These are phyloP conservation scores for Spatulosminthurus flaviceps DNA, from an alignment of 2,888 invertebrate species.

Conservation along the genomic window DNA sequence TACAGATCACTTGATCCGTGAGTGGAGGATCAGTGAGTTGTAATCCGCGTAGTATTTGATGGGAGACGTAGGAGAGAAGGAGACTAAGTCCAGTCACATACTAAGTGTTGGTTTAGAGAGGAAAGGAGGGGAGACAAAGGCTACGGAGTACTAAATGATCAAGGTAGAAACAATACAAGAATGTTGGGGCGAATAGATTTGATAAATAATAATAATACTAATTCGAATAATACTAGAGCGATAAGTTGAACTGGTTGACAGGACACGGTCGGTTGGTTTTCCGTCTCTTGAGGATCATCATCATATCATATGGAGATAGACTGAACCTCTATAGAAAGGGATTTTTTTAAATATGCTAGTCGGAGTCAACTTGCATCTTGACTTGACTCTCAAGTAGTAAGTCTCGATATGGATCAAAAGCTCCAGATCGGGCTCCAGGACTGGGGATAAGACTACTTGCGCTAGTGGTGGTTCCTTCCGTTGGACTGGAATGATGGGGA, in stretches of 20 bases:
- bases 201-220: conserved; percentile 19
- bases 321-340: neutral
- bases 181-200: conserved; percentile 26
- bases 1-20: conserved; percentile 27
- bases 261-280: conserved; percentile 10
- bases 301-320: no score
- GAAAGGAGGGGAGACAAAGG: neutral
- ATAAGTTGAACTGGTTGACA: conserved; percentile 29
- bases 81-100: neutral
- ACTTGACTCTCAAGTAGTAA: conserved; percentile 53
- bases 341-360: conserved; percentile 45
- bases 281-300: neutral
- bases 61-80: neutral
- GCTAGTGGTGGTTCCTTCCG: conserved; percentile 42
- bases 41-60: neutral
- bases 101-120: neutral
- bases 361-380: conserved; percentile 54
- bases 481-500: conserved; percentile 37
- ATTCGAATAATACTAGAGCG: conserved; percentile 34
- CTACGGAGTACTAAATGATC: neutral
- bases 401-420: conserved; percentile 57
- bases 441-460: conserved; percentile 54
- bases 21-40: neutral
- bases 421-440: conserved; percentile 52
- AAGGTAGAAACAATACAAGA: neutral